Evolutionary conservation across 1,140 invertebrate species (phyloP).

Genomic region (Stenopsyche tienmushanensis): DNA sequence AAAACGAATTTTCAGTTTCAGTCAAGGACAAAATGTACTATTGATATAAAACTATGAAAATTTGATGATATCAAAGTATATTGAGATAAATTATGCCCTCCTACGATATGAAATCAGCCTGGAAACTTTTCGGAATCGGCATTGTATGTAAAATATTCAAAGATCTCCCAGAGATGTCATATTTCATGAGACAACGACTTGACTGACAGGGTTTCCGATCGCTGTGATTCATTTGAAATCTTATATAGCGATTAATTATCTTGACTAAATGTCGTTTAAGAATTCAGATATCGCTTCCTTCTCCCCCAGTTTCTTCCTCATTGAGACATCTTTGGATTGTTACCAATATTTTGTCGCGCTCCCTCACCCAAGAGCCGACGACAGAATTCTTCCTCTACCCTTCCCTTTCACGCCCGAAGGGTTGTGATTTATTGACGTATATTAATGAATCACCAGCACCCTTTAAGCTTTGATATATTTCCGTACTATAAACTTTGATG

Average conservation of each 20-base stretch:
- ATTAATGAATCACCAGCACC: slow-evolving; percentile 30
- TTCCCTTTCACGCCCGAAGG: slow-evolving; percentile 5
- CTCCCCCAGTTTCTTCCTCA: too few species aligned
- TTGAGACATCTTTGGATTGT: slow-evolving; percentile 26
- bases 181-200: neutral
- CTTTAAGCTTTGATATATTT: slow-evolving; percentile 33
- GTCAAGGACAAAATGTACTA: too few species aligned
- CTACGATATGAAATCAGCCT: too few species aligned
- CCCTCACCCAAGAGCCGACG: too few species aligned
- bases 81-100: too few species aligned
- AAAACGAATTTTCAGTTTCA: too few species aligned
- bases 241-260: slow-evolving; percentile 29
- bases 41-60: too few species aligned
- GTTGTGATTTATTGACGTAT: slow-evolving; percentile 35
- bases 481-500: slow-evolving; percentile 30
- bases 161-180: neutral
- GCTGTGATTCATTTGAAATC: slow-evolving; percentile 22
- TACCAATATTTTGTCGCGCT: slow-evolving; percentile 17
- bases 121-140: too few species aligned
- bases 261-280: slow-evolving; percentile 31
- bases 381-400: neutral
- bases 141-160: too few species aligned
- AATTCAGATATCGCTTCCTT: slow-evolving; percentile 28
- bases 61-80: too few species aligned
- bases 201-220: slow-evolving; percentile 7